These are phyloP conservation scores for Marmota flaviventris DNA, from an alignment of 2,113 vertebrate genomes.

Conservation along the genomic window DNA sequence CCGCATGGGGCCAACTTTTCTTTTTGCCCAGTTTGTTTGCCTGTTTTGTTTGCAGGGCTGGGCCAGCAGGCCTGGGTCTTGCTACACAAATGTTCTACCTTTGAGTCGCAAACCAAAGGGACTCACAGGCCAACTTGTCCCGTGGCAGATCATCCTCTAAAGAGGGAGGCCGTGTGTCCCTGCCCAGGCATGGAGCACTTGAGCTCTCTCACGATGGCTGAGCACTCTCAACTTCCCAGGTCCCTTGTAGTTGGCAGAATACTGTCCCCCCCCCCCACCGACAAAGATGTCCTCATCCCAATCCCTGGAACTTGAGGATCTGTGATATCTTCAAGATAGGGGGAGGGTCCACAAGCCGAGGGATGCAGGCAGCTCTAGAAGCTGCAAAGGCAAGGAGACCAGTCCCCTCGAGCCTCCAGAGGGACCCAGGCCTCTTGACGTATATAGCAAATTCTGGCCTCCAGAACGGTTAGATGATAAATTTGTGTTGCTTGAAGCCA, in stretches of 20 bases:
- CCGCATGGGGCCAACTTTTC: too few relatives aligned
- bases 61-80: too few relatives aligned
- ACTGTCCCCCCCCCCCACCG: background rate
- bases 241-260: background rate
- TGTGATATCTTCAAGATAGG: background rate
- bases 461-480: background rate
- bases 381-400: background rate
- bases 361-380: background rate
- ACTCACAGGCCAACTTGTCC: too few relatives aligned
- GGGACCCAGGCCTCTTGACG: background rate
- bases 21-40: too few relatives aligned
- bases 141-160: background rate
- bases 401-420: background rate
- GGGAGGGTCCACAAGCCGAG: background rate
- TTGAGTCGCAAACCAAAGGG: background rate
- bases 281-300: background rate
- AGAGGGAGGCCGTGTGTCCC: background rate
- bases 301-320: background rate
- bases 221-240: background rate
- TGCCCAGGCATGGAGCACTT: background rate
- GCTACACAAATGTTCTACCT: too few relatives aligned
- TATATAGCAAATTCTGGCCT: background rate
- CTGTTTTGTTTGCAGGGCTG: too few relatives aligned
- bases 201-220: background rate
- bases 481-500: background rate